Percentiles rank a stretch among this genome's conserved stretches.
Evolutionary conservation across 2,797 vertebrate genomes (phyloP).

Genomic region (Eospalax fontanierii): DNA sequence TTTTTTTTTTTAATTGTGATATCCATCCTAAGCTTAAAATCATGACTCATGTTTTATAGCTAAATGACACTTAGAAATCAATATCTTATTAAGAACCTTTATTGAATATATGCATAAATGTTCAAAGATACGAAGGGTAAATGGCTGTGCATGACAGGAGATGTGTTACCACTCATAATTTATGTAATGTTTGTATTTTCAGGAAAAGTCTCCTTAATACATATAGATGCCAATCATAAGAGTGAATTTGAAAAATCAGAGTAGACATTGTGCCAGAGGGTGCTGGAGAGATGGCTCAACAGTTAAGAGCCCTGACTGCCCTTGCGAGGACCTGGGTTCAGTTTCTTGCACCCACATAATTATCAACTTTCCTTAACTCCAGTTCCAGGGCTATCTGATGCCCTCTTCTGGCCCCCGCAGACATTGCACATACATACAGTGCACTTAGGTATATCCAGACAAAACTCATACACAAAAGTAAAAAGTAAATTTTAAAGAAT

Average conservation of each 20-base stretch:
- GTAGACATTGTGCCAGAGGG: no score
- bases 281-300: no score
- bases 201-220: neutral
- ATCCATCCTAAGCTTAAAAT: neutral
- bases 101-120: neutral
- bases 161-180: neutral
- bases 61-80: neutral
- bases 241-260: neutral
- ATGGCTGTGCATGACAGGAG: neutral
- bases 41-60: neutral
- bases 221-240: neutral
- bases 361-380: no score
- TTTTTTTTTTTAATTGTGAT: neutral
- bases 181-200: constrained; percentile 10
- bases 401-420: no score
- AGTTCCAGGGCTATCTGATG: no score
- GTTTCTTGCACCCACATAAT: no score
- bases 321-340: no score
- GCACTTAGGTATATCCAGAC: no score
- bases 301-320: no score
- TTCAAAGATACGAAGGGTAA: neutral
- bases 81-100: neutral
- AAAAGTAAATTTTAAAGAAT: no score
- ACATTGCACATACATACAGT: no score
- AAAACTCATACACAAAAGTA: no score